These are phyloP conservation scores for Ailuropoda melanoleuca DNA, from an alignment of 2,113 vertebrate species.

Conservation along the genomic window DNA sequence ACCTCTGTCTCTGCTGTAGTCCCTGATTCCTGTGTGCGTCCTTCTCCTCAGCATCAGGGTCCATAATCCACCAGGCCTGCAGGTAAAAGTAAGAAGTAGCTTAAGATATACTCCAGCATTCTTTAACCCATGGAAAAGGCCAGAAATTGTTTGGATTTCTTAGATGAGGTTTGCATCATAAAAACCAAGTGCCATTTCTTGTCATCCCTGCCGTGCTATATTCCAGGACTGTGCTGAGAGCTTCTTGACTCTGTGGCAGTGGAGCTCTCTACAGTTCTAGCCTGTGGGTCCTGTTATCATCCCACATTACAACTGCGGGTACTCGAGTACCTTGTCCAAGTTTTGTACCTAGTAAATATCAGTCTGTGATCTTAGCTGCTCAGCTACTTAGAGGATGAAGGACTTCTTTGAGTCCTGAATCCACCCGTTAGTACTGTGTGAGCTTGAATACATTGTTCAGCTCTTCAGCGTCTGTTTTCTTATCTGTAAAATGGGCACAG, in stretches of 20 bases:
- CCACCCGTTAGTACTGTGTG: neutral
- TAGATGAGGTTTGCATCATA: neutral
- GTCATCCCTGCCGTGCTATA: fast-evolving
- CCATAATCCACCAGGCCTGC: neutral
- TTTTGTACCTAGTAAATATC: neutral
- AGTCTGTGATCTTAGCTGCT: neutral
- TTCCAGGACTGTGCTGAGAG: neutral
- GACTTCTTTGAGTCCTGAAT: neutral
- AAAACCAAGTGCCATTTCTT: fast-evolving
- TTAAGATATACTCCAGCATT: neutral
- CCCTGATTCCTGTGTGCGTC: fast-evolving
- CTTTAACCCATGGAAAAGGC: neutral
- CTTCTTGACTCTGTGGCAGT: fast-evolving
- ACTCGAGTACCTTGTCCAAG: neutral
- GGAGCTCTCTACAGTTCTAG: fast-evolving
- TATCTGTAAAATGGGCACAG: neutral
- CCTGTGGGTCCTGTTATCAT: fast-evolving
- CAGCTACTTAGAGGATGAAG: neutral
- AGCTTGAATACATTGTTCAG: neutral
- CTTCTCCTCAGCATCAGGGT: neutral
- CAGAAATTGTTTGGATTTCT: too few relatives aligned
- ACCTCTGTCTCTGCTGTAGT: fast-evolving
- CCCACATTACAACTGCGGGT: neutral
- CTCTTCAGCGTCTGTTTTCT: neutral
- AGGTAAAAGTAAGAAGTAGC: neutral